Conservation (phyloP, 2,797 vertebrate species). For the Anisognathus igniventris region DNA sequence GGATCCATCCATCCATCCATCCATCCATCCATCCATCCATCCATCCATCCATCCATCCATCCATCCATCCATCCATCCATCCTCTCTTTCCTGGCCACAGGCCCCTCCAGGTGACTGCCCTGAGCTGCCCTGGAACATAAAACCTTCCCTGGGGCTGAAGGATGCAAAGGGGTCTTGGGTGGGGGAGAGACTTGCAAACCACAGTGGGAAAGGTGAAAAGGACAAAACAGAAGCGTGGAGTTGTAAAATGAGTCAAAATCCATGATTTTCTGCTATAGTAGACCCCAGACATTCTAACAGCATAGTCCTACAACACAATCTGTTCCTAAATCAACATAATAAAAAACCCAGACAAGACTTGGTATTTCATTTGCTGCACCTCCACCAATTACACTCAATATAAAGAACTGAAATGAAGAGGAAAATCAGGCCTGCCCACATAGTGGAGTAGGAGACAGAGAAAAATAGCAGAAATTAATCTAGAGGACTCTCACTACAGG, state of each 20-base stretch:
- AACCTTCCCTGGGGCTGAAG: too few relatives aligned
- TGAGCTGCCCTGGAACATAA: rapidly evolving
- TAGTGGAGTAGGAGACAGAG: background rate
- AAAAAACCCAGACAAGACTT: background rate
- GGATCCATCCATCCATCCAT: too few relatives aligned
- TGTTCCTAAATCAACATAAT: background rate
- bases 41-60: too few relatives aligned
- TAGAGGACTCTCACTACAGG: rapidly evolving
- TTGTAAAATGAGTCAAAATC: background rate
- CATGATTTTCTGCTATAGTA: rapidly evolving
- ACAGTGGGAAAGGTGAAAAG: background rate
- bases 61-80: too few relatives aligned
- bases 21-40: too few relatives aligned
- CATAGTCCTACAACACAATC: background rate
- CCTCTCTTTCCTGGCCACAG: too few relatives aligned
- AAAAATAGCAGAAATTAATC: background rate
- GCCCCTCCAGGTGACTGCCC: background rate
- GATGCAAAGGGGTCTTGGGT: background rate
- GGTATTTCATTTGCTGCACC: background rate
- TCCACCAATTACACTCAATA: background rate
- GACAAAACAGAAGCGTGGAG: background rate
- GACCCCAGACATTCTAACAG: background rate
- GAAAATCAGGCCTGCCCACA: background rate
- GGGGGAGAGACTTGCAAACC: background rate
- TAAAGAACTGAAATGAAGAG: background rate